phyloP scores from a whole-genome alignment of 1,140 invertebrate genomes.

The Callitettix versicolor region DNA sequence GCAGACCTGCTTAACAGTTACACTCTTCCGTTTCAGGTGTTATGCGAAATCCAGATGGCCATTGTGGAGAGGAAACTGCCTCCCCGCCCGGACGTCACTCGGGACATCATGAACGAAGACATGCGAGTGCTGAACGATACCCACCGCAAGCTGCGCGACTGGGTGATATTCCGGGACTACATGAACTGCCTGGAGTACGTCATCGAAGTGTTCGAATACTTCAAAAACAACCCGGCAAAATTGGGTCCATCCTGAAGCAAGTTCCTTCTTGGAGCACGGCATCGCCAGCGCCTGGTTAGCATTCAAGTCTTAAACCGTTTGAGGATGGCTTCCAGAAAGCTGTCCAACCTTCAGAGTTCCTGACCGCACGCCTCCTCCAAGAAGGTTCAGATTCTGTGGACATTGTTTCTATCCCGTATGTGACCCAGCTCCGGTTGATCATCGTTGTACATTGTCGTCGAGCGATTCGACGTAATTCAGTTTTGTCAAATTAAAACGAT shows the following conservation, averaged over 20 bases:
- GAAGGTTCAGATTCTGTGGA: not conserved
- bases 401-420: not conserved
- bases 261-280: conserved; percentile 6
- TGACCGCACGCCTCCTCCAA: not conserved
- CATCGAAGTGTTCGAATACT: conserved; percentile 40
- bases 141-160: conserved; percentile 44
- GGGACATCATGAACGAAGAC: conserved; percentile 44
- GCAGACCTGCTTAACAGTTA: not conserved
- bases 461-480: no score
- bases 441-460: no score
- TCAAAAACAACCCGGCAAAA: conserved; percentile 20
- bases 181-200: conserved; percentile 50
- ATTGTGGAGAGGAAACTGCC: conserved; percentile 41
- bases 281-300: not conserved
- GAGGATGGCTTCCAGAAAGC: not conserved
- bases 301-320: not conserved
- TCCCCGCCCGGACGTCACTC: conserved; percentile 35
- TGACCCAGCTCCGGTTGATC: not conserved
- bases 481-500: no score
- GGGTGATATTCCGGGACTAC: conserved; percentile 54
- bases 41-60: conserved; percentile 44
- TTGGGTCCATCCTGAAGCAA: conserved; percentile 2
- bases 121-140: conserved; percentile 37
- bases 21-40: conserved; percentile 33
- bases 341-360: not conserved